Percentiles rank a stretch among this genome's conserved stretches.
phyloP scores from a whole-genome alignment of 2,888 invertebrate species.

The Miltochrista miniata region DNA sequence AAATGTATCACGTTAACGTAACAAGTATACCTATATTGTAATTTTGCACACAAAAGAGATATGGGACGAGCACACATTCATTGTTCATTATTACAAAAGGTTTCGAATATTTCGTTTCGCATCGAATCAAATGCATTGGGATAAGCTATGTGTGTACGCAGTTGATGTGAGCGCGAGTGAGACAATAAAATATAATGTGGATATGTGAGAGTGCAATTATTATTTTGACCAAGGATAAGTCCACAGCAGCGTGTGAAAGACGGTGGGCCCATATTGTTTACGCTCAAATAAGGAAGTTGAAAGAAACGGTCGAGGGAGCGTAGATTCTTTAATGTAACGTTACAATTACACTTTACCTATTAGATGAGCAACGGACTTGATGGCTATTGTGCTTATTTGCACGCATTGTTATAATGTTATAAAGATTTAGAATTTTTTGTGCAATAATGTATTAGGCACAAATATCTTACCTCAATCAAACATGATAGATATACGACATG shows the following conservation, averaged over 20 bases:
- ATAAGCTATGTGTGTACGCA: constrained; percentile 68
- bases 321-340: constrained; percentile 67
- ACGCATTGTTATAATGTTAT: too few relatives aligned
- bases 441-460: not conserved
- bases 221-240: constrained; percentile 82
- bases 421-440: too few relatives aligned
- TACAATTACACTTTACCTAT: constrained; percentile 62
- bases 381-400: constrained; percentile 38
- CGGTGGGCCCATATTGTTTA: constrained; percentile 78
- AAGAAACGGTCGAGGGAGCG: constrained; percentile 67
- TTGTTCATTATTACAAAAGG: constrained; percentile 84
- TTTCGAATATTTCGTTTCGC: constrained; percentile 81
- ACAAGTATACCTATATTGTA: constrained; percentile 81
- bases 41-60: constrained; percentile 82
- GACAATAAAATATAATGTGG: constrained; percentile 55
- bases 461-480: not conserved
- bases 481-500: not conserved
- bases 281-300: constrained; percentile 80
- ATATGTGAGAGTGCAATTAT: constrained; percentile 78
- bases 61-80: constrained; percentile 82
- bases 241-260: constrained; percentile 81
- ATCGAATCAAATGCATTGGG: constrained; percentile 79
- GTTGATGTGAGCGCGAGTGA: constrained; percentile 55
- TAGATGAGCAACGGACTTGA: constrained; percentile 43
- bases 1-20: constrained; percentile 73